Percentiles rank a stretch among this genome's conserved stretches.
Conservation (phyloP, 2,888 invertebrate species). For the Meandrusa payeni region DNA sequence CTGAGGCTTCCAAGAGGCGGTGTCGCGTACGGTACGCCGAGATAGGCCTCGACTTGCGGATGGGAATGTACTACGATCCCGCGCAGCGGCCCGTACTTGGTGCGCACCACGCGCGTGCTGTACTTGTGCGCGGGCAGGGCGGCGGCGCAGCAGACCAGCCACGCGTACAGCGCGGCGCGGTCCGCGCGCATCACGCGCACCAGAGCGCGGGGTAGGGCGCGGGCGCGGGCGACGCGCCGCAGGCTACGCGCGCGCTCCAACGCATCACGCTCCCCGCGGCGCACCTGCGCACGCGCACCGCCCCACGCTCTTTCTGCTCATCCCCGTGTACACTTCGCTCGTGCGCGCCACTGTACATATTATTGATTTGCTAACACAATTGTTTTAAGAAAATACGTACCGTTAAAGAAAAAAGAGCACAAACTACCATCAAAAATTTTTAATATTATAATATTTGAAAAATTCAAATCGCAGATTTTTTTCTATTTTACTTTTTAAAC, state of each 20-base stretch:
- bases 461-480: too few relatives aligned
- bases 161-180: conserved; percentile 79
- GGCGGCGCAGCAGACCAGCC: conserved; percentile 78
- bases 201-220: conserved; percentile 48
- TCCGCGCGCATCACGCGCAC: conserved; percentile 74
- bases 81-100: conserved; percentile 93
- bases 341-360: conserved; percentile 53
- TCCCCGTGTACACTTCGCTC: conserved; percentile 54
- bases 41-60: conserved; percentile 91
- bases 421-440: too few relatives aligned
- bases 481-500: too few relatives aligned
- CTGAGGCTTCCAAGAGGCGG: conserved; percentile 94
- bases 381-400: too few relatives aligned
- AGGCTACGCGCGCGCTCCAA: conserved; percentile 48
- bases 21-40: conserved; percentile 96
- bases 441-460: too few relatives aligned
- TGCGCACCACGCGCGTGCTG: conserved; percentile 90
- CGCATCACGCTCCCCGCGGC: conserved; percentile 58
- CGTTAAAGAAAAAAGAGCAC: too few relatives aligned
- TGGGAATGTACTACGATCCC: conserved; percentile 91
- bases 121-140: conserved; percentile 86
- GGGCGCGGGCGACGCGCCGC: conserved; percentile 40
- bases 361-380: not conserved
- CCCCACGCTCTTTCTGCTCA: conserved; percentile 50
- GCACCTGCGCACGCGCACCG: conserved; percentile 45